Evolutionary conservation across 1,140 invertebrate species (phyloP).

Genomic region (Sitophilus oryzae): DNA sequence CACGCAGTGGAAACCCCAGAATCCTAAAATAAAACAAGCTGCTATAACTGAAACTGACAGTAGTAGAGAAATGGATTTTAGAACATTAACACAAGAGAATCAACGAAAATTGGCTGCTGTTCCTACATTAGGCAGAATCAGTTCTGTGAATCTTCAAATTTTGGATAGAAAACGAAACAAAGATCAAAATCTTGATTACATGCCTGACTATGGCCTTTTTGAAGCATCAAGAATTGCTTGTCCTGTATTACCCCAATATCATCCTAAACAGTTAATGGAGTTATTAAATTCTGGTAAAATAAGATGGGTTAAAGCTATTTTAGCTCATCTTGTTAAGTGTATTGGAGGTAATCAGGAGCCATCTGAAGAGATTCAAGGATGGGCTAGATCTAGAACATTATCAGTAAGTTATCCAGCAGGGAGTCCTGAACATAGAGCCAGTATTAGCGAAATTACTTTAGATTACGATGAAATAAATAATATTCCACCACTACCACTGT

Average conservation of each 20-base stretch:
- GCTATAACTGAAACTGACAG: slow-evolving; percentile 26
- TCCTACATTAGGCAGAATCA: slow-evolving; percentile 72
- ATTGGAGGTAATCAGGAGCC: slow-evolving; percentile 59
- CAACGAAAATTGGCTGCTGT: slow-evolving; percentile 69
- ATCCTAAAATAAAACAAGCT: slow-evolving; percentile 34
- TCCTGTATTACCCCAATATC: slow-evolving; percentile 98
- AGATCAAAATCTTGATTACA: slow-evolving; percentile 62
- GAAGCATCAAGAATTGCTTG: slow-evolving; percentile 94
- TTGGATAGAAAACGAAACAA: slow-evolving; percentile 63
- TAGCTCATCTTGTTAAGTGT: slow-evolving; percentile 88
- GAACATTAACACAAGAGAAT: slow-evolving; percentile 66
- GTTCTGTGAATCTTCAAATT: slow-evolving; percentile 75
- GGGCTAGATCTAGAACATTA: slow-evolving; percentile 80
- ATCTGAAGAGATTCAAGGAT: slow-evolving; percentile 52
- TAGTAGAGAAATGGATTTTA: slow-evolving; percentile 61
- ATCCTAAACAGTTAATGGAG: slow-evolving; percentile 98
- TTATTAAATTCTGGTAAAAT: slow-evolving; percentile 98
- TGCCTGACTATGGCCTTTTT: slow-evolving; percentile 92
- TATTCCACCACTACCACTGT: slow-evolving; percentile 93
- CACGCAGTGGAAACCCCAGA: slow-evolving; percentile 90
- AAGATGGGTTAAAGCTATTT: slow-evolving; percentile 93
- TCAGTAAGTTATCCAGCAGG: slow-evolving; percentile 77
- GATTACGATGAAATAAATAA: slow-evolving; percentile 96
- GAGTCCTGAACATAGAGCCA: slow-evolving; percentile 44
- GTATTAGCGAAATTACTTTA: slow-evolving; percentile 58